Evolutionary conservation across 2,888 invertebrate genomes (phyloP).

Genomic region (Parnassius orleans): DNA sequence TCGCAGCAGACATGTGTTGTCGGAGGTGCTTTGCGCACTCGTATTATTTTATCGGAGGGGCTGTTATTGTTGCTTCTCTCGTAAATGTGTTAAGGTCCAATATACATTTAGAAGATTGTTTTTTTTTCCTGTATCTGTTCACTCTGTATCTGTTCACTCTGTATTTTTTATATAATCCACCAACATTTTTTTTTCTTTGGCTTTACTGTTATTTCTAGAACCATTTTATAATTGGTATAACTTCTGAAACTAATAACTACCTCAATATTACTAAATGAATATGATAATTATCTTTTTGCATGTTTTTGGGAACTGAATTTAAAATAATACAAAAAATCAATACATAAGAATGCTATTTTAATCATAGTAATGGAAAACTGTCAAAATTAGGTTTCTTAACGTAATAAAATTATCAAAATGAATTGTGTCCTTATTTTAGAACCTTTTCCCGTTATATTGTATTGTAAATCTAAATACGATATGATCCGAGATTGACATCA

Average conservation of each 20-base stretch:
- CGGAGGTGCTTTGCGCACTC: slow-evolving; percentile 27
- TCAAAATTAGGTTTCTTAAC: slow-evolving; percentile 79
- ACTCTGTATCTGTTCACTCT: slow-evolving; percentile 38
- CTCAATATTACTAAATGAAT: slow-evolving; percentile 80
- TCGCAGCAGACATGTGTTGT: slow-evolving; percentile 27
- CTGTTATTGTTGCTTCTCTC: slow-evolving; percentile 65
- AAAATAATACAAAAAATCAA: slow-evolving; percentile 22
- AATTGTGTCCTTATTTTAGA: slow-evolving; percentile 36
- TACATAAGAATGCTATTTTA: slow-evolving; percentile 62
- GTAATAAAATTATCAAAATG: slow-evolving; percentile 73
- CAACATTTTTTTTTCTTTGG: slow-evolving; percentile 59
- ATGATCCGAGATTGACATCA: background rate
- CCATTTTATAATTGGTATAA: slow-evolving; percentile 77
- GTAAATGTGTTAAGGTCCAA: slow-evolving; percentile 55
- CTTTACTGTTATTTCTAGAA: slow-evolving; percentile 72
- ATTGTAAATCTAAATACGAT: background rate
- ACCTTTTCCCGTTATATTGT: slow-evolving; percentile 1
- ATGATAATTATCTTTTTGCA: slow-evolving; percentile 79
- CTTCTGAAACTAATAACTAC: slow-evolving; percentile 81
- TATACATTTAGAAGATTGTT: slow-evolving; percentile 49
- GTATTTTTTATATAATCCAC: slow-evolving; percentile 49
- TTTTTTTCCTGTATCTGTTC: slow-evolving; percentile 48
- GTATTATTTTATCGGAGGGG: slow-evolving; percentile 42
- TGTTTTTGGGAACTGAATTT: slow-evolving; percentile 68
- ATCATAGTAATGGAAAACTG: slow-evolving; percentile 73